Evolutionary conservation across 2,888 invertebrate species (phyloP).

Genomic region (Drosophila tripunctata): DNA sequence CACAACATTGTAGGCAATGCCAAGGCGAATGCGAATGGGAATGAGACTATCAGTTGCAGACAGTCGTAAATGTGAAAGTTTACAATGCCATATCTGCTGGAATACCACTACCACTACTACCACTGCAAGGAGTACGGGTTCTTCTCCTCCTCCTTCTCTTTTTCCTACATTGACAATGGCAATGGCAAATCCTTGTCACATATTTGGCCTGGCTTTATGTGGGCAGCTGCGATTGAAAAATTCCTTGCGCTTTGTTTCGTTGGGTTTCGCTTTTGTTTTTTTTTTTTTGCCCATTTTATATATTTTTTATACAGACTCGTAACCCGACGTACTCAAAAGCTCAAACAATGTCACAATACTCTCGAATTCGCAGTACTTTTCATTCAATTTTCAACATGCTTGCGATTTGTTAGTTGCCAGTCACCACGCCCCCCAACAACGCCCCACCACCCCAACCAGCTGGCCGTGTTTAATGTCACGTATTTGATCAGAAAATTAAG

Average conservation of each 20-base stretch:
- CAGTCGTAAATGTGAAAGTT: slow-evolving; percentile 43
- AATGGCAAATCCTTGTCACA: slow-evolving; percentile 47
- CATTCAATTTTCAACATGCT: slow-evolving; percentile 72
- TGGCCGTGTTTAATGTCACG: slow-evolving; percentile 73
- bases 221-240: slow-evolving; percentile 72
- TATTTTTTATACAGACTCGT: slow-evolving; percentile 12
- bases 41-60: slow-evolving; percentile 73
- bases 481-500: slow-evolving; percentile 79
- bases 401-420: slow-evolving; percentile 72
- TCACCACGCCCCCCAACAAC: slow-evolving; percentile 1
- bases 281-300: too few species aligned
- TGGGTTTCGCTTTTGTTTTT: slow-evolving; percentile 29
- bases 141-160: background rate
- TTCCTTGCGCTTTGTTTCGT: slow-evolving; percentile 53
- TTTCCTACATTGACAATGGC: slow-evolving; percentile 18
- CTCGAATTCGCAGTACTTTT: slow-evolving; percentile 47
- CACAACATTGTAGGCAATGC: slow-evolving; percentile 59
- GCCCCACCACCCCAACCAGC: background rate
- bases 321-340: slow-evolving; percentile 10
- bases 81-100: slow-evolving; percentile 56
- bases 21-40: too few species aligned
- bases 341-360: slow-evolving; percentile 50
- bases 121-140: background rate
- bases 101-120: slow-evolving; percentile 41
- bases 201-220: slow-evolving; percentile 43